Base-by-base conservation (phyloP, 2,113 vertebrate species). In the Caloenas nicobarica region DNA sequence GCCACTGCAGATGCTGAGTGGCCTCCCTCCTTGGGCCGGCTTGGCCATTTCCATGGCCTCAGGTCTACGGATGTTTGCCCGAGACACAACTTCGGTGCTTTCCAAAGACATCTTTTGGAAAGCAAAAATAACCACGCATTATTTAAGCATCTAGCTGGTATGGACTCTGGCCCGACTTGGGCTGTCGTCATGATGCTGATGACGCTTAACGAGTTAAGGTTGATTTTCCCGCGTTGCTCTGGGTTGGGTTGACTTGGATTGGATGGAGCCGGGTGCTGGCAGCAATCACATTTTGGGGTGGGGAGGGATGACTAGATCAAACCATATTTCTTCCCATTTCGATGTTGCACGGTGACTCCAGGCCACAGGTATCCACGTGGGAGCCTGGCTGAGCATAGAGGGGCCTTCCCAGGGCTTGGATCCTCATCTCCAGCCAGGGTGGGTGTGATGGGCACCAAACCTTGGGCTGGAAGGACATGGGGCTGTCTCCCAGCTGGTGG, bases 401-500 rank as follows among this genome's bases (percentile, higher is more conserved):
- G 56, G 86, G 33, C 73, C 57, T 78, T 89, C 34, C 50, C 0
- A 0, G 28, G 79, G 16, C 33, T 82, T 50, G 50, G 48, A 23
- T 42, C 33, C 16, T 2, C 10, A 61, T 83, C 58, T 23, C 40
- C 36, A 66, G 1, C 34, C 23, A 15, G 24, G 31, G 17, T 0
- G 4, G 50, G 62, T 4, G 29, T 19, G 48, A 19, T 5, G 33
- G 72, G 44, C 62, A 40, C 42, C 33, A 7, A 11, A 38, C 44
- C 58, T 72, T 0, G 0, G 51, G 22, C 48, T 90, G 44, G 58
- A 70, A 60, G 54, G 50, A 69, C 4, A 0, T 1, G 0, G n/a
- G 29, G 31, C 12, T 51, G 38, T 77, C 22, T 57, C 25, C 33
- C 34, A 61, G 26, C 29, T 77, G 24, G 2, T 0, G 0, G 12